Evolutionary conservation across 1,140 invertebrate species (phyloP).

Genomic region (Harpegnathos saltator): DNA sequence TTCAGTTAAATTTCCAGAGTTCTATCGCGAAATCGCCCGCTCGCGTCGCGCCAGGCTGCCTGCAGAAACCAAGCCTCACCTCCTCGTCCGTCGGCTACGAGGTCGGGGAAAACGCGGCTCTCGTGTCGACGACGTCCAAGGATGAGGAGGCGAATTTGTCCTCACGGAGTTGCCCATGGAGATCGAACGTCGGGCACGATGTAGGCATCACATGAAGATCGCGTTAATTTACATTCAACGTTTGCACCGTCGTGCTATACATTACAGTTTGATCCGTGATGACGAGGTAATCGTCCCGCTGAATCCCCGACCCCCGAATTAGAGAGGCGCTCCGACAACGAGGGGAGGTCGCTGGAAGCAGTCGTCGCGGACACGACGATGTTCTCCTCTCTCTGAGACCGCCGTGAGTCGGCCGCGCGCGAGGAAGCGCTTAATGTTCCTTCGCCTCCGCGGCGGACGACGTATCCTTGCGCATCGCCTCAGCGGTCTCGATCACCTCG

Average conservation of each 20-base stretch:
- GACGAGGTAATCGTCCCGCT: constrained; percentile 2
- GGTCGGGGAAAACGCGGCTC: too few relatives aligned
- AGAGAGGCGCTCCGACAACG: not conserved
- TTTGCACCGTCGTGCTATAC: not conserved
- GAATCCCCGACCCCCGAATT: not conserved
- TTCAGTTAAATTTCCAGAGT: too few relatives aligned
- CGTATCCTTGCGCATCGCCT: constrained; percentile 42
- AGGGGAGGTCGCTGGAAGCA: not conserved
- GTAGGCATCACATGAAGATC: not conserved
- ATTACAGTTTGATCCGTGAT: not conserved
- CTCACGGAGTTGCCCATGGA: not conserved
- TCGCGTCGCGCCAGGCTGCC: too few relatives aligned
- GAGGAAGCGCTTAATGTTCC: constrained; percentile 24
- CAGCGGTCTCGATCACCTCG: constrained; percentile 72
- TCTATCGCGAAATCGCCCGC: too few relatives aligned
- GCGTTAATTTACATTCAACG: constrained; percentile 20
- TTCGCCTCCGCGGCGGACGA: constrained; percentile 41
- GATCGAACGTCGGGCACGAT: not conserved
- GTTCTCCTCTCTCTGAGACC: constrained; percentile 6
- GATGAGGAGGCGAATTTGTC: too few relatives aligned
- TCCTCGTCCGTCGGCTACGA: not conserved
- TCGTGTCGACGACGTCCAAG: too few relatives aligned
- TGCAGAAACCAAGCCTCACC: too few relatives aligned
- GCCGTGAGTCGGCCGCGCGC: not conserved
- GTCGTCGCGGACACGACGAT: constrained; percentile 47